Percentiles rank a stretch among this genome's conserved stretches.
These are phyloP conservation scores for Pogonomyrmex barbatus DNA, from an alignment of 1,140 invertebrate genomes.

Conservation along the genomic window DNA sequence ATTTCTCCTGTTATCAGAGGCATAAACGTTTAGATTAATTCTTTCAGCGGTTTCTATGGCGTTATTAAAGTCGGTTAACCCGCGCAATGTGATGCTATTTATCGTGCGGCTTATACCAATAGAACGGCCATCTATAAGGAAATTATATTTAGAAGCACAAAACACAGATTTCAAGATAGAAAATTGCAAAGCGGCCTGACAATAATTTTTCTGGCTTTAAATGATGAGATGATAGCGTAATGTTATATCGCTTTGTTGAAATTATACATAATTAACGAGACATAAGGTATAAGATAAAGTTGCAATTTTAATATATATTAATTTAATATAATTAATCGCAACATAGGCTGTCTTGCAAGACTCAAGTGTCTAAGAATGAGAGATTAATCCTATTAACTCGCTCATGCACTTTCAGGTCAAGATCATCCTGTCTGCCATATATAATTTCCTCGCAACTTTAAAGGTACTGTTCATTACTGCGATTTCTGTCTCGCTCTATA, in stretches of 20 bases:
- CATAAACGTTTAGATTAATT: constrained; percentile 60
- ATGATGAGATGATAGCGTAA: neutral
- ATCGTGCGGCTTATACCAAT: neutral
- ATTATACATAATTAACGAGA: neutral
- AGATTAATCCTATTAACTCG: constrained; percentile 40
- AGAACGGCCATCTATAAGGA: neutral
- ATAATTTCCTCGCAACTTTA: constrained; percentile 28
- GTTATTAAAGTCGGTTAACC: constrained; percentile 50
- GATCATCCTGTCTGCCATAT: constrained; percentile 22
- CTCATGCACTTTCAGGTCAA: constrained; percentile 30
- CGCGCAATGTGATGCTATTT: constrained; percentile 26
- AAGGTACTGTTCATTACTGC: neutral
- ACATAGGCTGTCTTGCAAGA: neutral
- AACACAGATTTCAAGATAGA: neutral
- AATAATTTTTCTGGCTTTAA: neutral
- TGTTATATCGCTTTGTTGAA: neutral
- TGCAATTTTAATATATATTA: neutral
- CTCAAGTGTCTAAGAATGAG: neutral
- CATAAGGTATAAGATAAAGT: neutral
- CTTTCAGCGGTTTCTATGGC: constrained; percentile 58
- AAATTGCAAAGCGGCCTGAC: neutral
- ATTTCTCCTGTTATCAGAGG: constrained; percentile 25
- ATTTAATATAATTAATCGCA: constrained; percentile 16
- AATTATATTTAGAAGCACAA: constrained; percentile 17
- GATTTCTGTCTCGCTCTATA: constrained; percentile 17